Percentiles rank a stretch among this genome's conserved stretches.
phyloP scores from a whole-genome alignment of 2,797 vertebrate genomes.

The Pelobates cultripes region DNA sequence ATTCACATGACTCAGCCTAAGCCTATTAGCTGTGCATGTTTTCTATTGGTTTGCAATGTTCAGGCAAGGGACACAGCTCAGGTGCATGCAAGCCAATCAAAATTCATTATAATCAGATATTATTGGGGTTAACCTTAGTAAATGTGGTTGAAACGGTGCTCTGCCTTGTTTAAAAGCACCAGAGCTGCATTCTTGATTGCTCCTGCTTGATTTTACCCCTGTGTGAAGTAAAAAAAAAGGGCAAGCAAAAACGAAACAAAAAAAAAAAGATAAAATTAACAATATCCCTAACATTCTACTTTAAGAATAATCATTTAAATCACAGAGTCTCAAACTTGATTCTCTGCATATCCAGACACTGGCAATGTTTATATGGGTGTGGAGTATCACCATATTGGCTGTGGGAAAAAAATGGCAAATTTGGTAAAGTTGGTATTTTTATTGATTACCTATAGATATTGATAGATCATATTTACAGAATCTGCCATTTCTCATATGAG shows the following conservation, averaged over 20 bases:
- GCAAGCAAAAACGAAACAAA: conserved; percentile 64
- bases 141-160: conserved; percentile 71
- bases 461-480: too few species aligned
- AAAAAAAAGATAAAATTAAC: conserved; percentile 54
- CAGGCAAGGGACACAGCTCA: conserved; percentile 67
- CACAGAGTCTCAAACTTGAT: background rate
- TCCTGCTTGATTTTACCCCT: conserved; percentile 76
- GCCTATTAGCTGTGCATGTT: conserved; percentile 55
- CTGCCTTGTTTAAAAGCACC: conserved; percentile 76
- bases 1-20: conserved; percentile 61
- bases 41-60: conserved; percentile 66
- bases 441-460: too few species aligned
- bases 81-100: conserved; percentile 73
- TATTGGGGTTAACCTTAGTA: conserved; percentile 74
- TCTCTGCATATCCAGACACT: background rate
- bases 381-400: too few species aligned
- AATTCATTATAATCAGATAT: conserved; percentile 67
- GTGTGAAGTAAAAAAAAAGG: conserved; percentile 69
- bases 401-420: too few species aligned
- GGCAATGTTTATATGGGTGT: too few species aligned
- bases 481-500: too few species aligned
- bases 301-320: conserved; percentile 14
- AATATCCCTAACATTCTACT: conserved; percentile 46
- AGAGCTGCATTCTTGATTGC: conserved; percentile 70
- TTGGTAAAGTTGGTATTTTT: too few species aligned